Base-by-base conservation (phyloP, 2,888 invertebrate genomes). In the Aphidoletes aphidimyza region DNA sequence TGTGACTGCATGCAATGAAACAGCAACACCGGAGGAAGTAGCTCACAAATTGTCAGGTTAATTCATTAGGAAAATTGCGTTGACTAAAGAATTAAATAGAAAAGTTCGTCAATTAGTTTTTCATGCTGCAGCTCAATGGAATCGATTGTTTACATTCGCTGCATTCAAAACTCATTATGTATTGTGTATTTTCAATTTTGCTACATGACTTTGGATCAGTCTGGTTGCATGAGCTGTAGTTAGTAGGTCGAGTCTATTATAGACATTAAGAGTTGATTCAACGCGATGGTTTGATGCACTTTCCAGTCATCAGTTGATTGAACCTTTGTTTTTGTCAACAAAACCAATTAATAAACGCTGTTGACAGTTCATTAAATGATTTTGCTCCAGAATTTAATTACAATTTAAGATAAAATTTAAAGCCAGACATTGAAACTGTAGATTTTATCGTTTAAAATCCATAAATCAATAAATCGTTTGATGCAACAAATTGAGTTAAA, bases 211-310 rank as follows among this genome's bases (percentile, higher is more conserved):
- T 14, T n/a, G 69, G 69, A 69, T 34, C 69, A 69, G 5, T 19
- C 34, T 30, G 5, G 2, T 69, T 22, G 54, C 54, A 22, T 0
- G 5, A 54, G 6, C 17, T 19, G 3, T 47, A 47, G 34, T 22
- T 54, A 22, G 30, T 69, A 17, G 69, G 69, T 69, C 69, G 69
- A 69, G 30, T 69, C 17, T 30, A 69, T 69, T 69, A 54, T 54
- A 6, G 54, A 54, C 22, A 54, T 47, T 19, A 47, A 11, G 17
- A 17, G n/a, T n/a, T n/a, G n/a, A 9, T 9, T 42, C 14, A 42
- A 42, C 14, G 14, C 42, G 26, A 54, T 6, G 54, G 54, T 11
- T 54, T 54, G 26, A 54, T 69, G 30, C 34, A 69, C 30, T 69
- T 69, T 11, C 9, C 30, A n/a, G n/a, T n/a, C n/a, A n/a, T n/a